Base-by-base conservation (phyloP, 30 jellyfish, hydroid and myxozoan genomes). In the Mastigias papua region DNA sequence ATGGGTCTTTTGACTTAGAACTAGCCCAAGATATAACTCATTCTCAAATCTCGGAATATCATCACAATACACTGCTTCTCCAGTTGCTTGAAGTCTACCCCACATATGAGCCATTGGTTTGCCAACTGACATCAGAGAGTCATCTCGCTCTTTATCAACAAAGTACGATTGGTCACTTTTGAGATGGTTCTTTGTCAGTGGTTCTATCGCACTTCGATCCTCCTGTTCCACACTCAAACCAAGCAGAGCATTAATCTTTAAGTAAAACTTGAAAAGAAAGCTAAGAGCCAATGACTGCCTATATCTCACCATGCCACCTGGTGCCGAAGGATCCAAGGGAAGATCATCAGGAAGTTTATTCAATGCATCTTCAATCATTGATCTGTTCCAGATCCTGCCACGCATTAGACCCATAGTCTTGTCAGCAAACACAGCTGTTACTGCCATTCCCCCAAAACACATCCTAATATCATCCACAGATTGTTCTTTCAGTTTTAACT, bases 31-130 rank as follows among this genome's bases (percentile, higher is more conserved):
- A 57, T 84, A 84, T 37, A 84, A 28, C 81, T 84, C 93, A 35
- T 71, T 69, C 67, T 82, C 91, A 15, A 66, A 16, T 57, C 33
- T 66, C 21, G 91, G 91, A 10, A 82, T 65, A 57, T 82, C 91
- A 67, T 82, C 91, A 68, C 91, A 82, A 49, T 66, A 82, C 32
- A 68, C 91, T 0, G 91, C 91, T 68, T 82, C 91, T 5, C 91
- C 91, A 26, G 84, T 82, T 28, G 85, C 91, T 7, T 82, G 91
- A 21, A 82, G 35, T 46, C 17, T 62, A 0, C 83, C 91, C 0
- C 84, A 82, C 25, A 58, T 31, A 54, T 82, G 84, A 34, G 82
- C 58, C 42, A 32, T 34, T 0, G 90, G 90, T 37, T 37, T 77
- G 31, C 88, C 88, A 1, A 77, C 67, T 49, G 77, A 35, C 7